Evolutionary conservation across 2,888 invertebrate species (phyloP).

Genomic region (Tupiocoris notatus): DNA sequence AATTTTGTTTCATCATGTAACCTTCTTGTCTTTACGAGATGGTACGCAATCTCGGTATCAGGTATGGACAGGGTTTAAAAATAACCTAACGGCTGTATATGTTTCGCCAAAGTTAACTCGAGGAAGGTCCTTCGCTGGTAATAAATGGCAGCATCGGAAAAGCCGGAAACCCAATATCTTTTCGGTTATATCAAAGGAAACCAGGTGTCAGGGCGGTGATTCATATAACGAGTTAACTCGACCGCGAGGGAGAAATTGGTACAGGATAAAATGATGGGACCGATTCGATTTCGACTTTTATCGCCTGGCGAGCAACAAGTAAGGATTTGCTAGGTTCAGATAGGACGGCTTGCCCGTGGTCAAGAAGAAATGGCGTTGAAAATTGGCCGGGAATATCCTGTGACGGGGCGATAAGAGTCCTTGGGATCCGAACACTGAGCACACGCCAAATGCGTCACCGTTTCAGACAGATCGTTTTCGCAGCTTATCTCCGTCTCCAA

Average conservation of each 20-base stretch:
- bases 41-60: too few relatives aligned
- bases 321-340: constrained; percentile 10
- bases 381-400: constrained; percentile 14
- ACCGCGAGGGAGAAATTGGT: neutral
- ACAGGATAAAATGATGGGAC: neutral
- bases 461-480: neutral
- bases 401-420: neutral
- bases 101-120: too few relatives aligned
- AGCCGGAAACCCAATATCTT: too few relatives aligned
- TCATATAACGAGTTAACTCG: neutral
- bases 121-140: too few relatives aligned
- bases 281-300: neutral
- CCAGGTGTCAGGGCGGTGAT: neutral
- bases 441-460: neutral
- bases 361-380: constrained; percentile 23
- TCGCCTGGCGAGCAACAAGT: neutral
- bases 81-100: too few relatives aligned
- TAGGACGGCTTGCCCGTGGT: constrained; percentile 24
- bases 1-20: too few relatives aligned
- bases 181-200: neutral
- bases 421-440: neutral
- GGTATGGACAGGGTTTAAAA: too few relatives aligned
- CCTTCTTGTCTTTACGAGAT: too few relatives aligned
- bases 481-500: constrained; percentile 16
- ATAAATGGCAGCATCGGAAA: too few relatives aligned